phyloP scores from a whole-genome alignment of 2,113 vertebrate genomes.

The Poeciliopsis occidentalis region DNA sequence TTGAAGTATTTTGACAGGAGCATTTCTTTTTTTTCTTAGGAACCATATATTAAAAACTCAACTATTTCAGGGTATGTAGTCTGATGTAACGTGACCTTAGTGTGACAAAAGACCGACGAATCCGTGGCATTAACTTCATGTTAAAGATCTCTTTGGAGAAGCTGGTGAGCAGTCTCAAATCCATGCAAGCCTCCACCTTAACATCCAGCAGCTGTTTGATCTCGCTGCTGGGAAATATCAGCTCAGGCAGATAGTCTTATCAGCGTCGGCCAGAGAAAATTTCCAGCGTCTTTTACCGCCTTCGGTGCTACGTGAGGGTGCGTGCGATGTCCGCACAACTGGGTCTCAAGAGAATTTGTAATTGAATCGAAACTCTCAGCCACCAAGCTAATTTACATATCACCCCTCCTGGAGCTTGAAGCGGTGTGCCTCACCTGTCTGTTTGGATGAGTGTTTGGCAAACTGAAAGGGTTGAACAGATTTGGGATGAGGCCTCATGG shows the following conservation, averaged over 20 bases:
- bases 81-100: neutral
- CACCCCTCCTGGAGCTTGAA: conserved; percentile 18
- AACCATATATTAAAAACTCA: neutral
- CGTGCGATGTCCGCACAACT: neutral
- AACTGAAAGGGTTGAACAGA: neutral
- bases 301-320: conserved; percentile 11
- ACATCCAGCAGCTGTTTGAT: conserved; percentile 52
- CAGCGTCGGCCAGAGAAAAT: conserved; percentile 27
- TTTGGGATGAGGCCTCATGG: neutral
- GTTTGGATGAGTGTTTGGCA: conserved; percentile 21
- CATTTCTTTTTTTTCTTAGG: neutral
- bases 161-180: conserved; percentile 41
- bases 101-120: conserved; percentile 16
- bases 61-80: neutral
- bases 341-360: conserved; percentile 10
- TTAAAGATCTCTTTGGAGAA: conserved; percentile 36
- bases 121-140: conserved; percentile 12
- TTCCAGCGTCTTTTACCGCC: conserved; percentile 17
- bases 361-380: conserved; percentile 41
- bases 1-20: neutral
- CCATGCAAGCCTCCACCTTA: conserved; percentile 40
- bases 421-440: conserved; percentile 27
- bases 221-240: conserved; percentile 46
- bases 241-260: conserved; percentile 47
- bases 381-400: conserved; percentile 33